These are phyloP conservation scores for Nyctalus aviator DNA, from an alignment of 2,797 vertebrate genomes.

Conservation along the genomic window DNA sequence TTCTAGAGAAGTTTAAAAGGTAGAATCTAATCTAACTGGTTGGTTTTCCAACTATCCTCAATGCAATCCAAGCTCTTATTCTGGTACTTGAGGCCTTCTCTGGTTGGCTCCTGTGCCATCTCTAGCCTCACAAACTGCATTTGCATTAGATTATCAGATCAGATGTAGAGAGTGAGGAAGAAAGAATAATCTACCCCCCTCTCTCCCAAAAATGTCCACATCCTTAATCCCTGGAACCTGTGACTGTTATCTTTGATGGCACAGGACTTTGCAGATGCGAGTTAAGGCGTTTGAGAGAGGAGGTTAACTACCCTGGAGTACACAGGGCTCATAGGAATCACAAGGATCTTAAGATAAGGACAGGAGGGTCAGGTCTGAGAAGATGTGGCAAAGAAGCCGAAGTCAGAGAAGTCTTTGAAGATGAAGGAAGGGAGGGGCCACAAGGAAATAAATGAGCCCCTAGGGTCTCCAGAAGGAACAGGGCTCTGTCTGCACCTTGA, in stretches of 20 bases:
- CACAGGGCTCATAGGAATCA: background rate
- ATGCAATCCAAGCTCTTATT: background rate
- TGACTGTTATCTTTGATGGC: background rate
- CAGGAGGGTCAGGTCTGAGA: background rate
- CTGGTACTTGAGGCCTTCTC: background rate
- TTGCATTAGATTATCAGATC: background rate
- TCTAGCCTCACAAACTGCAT: background rate
- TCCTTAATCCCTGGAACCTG: background rate
- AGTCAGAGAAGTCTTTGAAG: background rate
- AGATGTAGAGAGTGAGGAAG: background rate
- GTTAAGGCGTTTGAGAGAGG: background rate
- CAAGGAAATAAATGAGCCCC: no score
- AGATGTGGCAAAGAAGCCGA: background rate
- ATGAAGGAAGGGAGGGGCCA: background rate
- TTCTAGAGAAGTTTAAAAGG: background rate
- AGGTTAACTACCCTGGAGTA: background rate
- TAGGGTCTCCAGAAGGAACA: background rate
- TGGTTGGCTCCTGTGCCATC: background rate
- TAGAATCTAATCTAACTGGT: background rate
- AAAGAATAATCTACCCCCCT: background rate
- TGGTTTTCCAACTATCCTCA: background rate
- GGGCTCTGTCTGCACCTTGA: no score
- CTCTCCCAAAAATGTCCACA: background rate
- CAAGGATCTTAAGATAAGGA: background rate
- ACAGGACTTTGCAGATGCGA: background rate